A percentile compares a stretch with the other conserved stretches of the same genome.
phyloP scores from a whole-genome alignment of 2,888 invertebrate species.

The Cremastobaeus sp. region DNA sequence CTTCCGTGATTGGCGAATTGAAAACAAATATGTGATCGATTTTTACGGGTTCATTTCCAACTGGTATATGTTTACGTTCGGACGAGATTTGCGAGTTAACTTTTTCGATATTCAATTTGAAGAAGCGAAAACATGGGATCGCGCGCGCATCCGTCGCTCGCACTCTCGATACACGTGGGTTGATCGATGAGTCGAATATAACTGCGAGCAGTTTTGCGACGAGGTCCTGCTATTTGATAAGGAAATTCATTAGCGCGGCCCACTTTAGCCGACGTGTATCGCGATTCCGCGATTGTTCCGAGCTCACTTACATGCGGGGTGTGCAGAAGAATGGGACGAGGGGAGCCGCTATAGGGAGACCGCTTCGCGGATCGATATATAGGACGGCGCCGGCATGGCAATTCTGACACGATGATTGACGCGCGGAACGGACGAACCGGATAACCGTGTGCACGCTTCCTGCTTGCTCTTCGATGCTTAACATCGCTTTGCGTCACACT shows the following conservation, averaged over 20 bases:
- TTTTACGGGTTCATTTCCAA: too few relatives aligned
- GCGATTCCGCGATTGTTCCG: conserved; percentile 36
- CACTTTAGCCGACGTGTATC: conserved; percentile 63
- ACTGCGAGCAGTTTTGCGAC: conserved; percentile 54
- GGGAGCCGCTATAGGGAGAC: not conserved
- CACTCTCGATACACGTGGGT: conserved; percentile 13
- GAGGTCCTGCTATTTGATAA: conserved; percentile 70
- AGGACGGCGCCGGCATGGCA: conserved; percentile 23
- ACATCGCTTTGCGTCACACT: conserved; percentile 20
- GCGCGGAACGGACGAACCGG: conserved; percentile 33
- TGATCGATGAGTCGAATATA: conserved; percentile 54
- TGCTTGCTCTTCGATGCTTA: conserved; percentile 23
- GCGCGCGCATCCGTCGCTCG: not conserved
- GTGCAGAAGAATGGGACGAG: not conserved
- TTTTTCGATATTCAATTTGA: not conserved
- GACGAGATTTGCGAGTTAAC: too few relatives aligned
- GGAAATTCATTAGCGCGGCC: conserved; percentile 75
- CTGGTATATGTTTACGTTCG: too few relatives aligned
- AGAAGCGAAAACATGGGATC: not conserved
- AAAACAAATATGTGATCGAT: too few relatives aligned
- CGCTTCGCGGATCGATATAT: conserved; percentile 35
- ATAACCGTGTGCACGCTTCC: conserved; percentile 35
- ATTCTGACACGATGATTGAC: conserved; percentile 49
- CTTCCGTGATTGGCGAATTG: too few relatives aligned
- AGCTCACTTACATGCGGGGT: not conserved